phyloP scores from a whole-genome alignment of 2,113 vertebrate genomes.

The Macheiramphus alcinus region DNA sequence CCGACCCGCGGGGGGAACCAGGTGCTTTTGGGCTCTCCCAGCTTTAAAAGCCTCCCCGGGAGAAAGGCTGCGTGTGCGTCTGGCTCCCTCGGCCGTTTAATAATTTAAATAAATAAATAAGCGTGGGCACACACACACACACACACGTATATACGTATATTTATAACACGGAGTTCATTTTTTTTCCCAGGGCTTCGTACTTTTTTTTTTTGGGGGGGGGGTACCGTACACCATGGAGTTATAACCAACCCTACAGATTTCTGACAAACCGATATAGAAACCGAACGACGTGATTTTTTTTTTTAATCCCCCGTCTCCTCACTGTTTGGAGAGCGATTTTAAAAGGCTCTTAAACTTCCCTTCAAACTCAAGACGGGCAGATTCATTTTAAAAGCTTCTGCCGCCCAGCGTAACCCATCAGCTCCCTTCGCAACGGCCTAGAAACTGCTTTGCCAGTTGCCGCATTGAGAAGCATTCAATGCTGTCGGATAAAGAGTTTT shows the following conservation, averaged over 20 bases:
- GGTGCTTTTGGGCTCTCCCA: conserved; percentile 22
- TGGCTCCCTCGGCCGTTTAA: conserved; percentile 20
- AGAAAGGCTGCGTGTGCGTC: neutral
- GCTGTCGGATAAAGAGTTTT: neutral
- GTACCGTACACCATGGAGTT: neutral
- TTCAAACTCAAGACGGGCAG: conserved; percentile 7
- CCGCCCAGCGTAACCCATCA: neutral
- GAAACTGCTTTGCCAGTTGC: neutral
- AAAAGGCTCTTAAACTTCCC: neutral
- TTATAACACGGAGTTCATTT: neutral
- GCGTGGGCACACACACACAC: neutral
- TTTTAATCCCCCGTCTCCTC: neutral
- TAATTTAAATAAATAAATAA: conserved; percentile 55
- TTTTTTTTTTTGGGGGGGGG: neutral
- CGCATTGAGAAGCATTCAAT: neutral
- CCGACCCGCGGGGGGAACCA: neutral
- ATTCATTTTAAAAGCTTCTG: conserved; percentile 9
- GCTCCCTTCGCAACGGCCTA: neutral
- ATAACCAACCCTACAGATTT: neutral
- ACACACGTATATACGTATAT: neutral
- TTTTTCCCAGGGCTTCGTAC: neutral
- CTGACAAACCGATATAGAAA: conserved; percentile 6
- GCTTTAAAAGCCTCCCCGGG: neutral
- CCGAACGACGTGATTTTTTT: neutral
- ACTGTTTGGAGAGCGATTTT: neutral